Evolutionary conservation across 2,113 vertebrate genomes (phyloP).

Genomic region (Labeo catla): DNA sequence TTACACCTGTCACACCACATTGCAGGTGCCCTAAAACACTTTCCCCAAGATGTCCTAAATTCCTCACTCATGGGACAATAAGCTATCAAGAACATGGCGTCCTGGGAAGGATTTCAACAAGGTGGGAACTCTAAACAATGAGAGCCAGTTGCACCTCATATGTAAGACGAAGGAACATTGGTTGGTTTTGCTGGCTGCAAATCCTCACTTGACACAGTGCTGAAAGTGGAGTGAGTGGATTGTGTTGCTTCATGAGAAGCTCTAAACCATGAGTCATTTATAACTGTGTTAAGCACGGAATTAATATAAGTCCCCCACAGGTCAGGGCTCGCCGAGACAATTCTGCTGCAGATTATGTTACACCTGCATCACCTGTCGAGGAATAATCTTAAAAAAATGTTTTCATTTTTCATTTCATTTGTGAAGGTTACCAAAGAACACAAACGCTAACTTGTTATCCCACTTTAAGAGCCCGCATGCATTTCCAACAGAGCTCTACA

Average conservation of each 20-base stretch:
- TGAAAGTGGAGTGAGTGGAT: constrained; percentile 14
- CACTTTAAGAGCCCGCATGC: too few species aligned
- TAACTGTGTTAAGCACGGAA: constrained; percentile 27
- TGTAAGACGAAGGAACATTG: constrained; percentile 2
- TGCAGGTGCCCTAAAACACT: not conserved
- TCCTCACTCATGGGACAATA: not conserved
- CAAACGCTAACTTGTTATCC: too few species aligned
- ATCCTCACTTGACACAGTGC: constrained; percentile 23
- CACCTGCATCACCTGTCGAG: not conserved
- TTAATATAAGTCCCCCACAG: constrained; percentile 9
- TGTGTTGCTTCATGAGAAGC: constrained; percentile 9
- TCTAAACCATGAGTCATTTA: constrained; percentile 36
- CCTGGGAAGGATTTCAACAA: constrained; percentile 1
- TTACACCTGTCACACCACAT: constrained; percentile 31
- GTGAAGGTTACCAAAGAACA: not conserved
- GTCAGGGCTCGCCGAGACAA: not conserved
- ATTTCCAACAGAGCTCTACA: not conserved
- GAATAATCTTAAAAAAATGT: not conserved
- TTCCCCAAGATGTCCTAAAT: not conserved
- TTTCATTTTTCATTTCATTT: not conserved
- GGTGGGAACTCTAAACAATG: constrained; percentile 11
- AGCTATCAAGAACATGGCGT: not conserved
- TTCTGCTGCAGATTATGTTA: not conserved
- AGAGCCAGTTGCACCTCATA: not conserved
- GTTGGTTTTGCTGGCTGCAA: not conserved